These are phyloP conservation scores for Pachyramphus minor DNA, from an alignment of 2,113 vertebrate species.

Conservation along the genomic window DNA sequence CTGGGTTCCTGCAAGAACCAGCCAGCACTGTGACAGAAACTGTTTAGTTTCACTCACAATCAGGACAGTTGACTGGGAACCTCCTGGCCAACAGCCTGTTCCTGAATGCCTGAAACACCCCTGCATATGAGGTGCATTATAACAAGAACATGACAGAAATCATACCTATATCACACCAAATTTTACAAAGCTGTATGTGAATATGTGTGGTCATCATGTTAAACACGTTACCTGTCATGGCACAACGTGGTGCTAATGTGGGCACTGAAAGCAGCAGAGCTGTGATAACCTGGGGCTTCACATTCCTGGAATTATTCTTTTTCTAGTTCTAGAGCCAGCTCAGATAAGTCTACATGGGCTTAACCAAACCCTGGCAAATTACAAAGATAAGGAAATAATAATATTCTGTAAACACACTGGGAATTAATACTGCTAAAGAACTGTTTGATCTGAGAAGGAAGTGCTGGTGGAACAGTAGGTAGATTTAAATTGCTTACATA, in stretches of 20 bases:
- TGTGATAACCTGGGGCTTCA: background rate
- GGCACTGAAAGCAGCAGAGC: background rate
- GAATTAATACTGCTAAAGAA: background rate
- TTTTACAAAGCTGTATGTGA: background rate
- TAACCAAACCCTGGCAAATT: background rate
- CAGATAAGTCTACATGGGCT: background rate
- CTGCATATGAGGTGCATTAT: background rate
- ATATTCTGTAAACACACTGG: background rate
- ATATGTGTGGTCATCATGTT: fast-evolving
- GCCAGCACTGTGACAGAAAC: background rate
- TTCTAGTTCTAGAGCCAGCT: background rate
- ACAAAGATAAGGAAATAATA: background rate
- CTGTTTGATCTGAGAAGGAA: background rate
- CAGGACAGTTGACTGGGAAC: background rate
- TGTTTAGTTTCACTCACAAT: background rate
- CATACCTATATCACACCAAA: background rate
- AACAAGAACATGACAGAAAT: background rate
- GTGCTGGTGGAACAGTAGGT: background rate
- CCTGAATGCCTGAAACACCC: background rate
- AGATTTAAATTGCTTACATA: background rate
- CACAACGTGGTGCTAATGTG: background rate
- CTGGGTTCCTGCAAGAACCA: background rate
- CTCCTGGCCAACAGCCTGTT: background rate
- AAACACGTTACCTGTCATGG: background rate
- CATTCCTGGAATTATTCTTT: background rate